phyloP scores from a whole-genome alignment of 2,797 vertebrate genomes.

The Poliocrania exsul region DNA sequence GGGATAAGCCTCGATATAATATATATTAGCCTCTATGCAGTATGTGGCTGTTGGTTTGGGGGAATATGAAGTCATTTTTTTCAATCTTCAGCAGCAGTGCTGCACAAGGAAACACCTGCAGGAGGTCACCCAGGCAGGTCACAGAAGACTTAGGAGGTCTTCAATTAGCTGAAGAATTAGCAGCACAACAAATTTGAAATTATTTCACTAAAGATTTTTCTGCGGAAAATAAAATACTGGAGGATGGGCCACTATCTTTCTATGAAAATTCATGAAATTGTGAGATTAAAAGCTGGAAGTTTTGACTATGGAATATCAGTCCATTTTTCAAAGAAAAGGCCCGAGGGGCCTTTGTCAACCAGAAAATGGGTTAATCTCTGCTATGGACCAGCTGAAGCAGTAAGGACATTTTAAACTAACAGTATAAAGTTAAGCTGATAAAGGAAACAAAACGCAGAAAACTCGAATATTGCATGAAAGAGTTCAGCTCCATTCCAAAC shows the following conservation, averaged over 20 bases:
- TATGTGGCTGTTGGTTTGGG: accelerated
- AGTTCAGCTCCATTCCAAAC: background rate
- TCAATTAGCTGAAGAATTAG: background rate
- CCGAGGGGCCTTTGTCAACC: background rate
- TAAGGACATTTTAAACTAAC: background rate
- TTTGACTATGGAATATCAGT: background rate
- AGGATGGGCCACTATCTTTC: background rate
- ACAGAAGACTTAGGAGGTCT: background rate
- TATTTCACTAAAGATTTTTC: background rate
- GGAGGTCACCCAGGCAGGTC: background rate
- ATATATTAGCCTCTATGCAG: background rate
- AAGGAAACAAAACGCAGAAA: background rate
- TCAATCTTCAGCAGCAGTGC: background rate
- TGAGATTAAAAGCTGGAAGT: background rate
- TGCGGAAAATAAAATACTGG: background rate
- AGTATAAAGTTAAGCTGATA: background rate
- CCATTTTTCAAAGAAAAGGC: background rate
- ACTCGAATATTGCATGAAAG: background rate
- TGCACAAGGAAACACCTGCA: background rate
- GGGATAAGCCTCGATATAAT: too few relatives aligned
- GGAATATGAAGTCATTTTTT: background rate
- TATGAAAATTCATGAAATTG: background rate
- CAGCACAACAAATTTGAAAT: background rate
- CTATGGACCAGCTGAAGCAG: background rate
- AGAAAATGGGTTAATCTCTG: background rate